Percentiles rank a stretch among this genome's conserved stretches.
Conservation (phyloP, 1,140 invertebrate genomes). For the Bradysia coprophila region DNA sequence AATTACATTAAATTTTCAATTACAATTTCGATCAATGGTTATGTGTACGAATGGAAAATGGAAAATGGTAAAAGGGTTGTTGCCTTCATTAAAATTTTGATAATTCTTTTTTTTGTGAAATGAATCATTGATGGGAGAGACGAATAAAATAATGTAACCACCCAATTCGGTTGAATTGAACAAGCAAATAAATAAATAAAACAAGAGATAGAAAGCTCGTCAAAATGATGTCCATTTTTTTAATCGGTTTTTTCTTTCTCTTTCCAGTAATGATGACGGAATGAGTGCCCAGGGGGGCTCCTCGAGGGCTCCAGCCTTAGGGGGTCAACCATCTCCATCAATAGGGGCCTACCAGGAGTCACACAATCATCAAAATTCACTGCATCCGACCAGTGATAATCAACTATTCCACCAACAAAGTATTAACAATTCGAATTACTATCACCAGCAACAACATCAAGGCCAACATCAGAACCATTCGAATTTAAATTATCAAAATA, state of each 20-base stretch:
- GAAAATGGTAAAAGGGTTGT: too few species aligned
- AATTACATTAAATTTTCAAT: too few species aligned
- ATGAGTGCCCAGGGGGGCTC: slow-evolving; percentile 24
- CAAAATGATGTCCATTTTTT: too few species aligned
- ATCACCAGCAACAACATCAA: slow-evolving; percentile 6
- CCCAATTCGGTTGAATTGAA: too few species aligned
- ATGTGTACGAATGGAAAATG: too few species aligned
- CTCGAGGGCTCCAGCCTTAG: slow-evolving; percentile 26
- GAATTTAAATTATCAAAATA: neutral
- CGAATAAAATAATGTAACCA: too few species aligned
- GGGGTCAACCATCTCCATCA: slow-evolving; percentile 25
- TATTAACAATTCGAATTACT: neutral
- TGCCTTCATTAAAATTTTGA: too few species aligned
- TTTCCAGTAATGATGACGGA: slow-evolving; percentile 25
- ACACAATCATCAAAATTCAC: slow-evolving; percentile 1
- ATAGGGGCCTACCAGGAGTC: slow-evolving; percentile 8
- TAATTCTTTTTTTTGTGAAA: too few species aligned
- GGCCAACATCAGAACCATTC: slow-evolving; percentile 13
- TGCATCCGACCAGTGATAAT: neutral
- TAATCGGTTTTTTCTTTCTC: slow-evolving; percentile 3
- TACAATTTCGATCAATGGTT: too few species aligned
- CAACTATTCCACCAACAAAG: neutral
- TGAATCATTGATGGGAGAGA: too few species aligned
- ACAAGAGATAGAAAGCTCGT: too few species aligned
- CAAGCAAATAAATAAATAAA: too few species aligned